Conservation (phyloP, 2,797 vertebrate genomes). For the Crypturellus tataupa region DNA sequence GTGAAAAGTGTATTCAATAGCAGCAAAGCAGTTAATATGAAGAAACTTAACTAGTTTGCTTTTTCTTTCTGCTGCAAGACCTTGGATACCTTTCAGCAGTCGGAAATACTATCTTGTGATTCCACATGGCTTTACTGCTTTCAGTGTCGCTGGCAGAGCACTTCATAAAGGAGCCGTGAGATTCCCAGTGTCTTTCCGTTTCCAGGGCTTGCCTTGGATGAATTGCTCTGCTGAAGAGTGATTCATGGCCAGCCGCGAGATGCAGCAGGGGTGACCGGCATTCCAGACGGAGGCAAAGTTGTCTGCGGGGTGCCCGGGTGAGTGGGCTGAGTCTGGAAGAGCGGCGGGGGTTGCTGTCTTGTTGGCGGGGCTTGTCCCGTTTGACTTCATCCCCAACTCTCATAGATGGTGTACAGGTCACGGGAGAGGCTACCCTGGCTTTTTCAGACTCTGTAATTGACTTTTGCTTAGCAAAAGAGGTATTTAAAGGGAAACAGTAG, state of each 20-base stretch:
- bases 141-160: neutral
- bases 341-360: neutral
- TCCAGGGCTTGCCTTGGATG: neutral
- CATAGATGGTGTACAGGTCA: constrained; percentile 5
- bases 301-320: constrained; percentile 8
- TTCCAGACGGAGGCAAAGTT: constrained; percentile 36
- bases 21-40: neutral
- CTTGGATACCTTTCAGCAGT: neutral
- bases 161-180: neutral
- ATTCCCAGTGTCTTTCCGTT: constrained; percentile 33
- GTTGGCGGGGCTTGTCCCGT: neutral
- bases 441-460: constrained; percentile 2
- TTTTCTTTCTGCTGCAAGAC: neutral
- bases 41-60: neutral
- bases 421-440: neutral
- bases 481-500: constrained; percentile 1
- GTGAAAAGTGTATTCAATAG: neutral
- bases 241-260: constrained; percentile 34
- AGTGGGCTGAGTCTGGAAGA: constrained; percentile 9
- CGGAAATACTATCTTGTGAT: neutral
- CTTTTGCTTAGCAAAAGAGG: constrained; percentile 12
- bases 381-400: constrained; percentile 22
- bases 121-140: neutral
- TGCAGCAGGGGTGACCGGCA: constrained; percentile 14
- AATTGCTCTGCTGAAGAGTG: constrained; percentile 39